Evolutionary conservation across 2,113 vertebrate genomes (phyloP).

Genomic region (Odontesthes bonariensis): DNA sequence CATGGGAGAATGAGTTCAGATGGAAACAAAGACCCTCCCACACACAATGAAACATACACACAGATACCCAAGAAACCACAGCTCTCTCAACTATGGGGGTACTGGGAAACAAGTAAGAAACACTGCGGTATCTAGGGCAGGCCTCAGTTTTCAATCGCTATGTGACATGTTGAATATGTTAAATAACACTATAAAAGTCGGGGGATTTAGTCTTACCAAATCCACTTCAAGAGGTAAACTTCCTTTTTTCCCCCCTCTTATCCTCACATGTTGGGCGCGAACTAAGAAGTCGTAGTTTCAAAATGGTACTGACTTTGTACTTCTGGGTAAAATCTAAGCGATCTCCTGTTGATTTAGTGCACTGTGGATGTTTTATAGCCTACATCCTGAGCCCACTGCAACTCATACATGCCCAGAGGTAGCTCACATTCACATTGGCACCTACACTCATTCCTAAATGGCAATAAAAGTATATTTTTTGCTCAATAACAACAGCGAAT

Average conservation of each 20-base stretch:
- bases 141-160: neutral
- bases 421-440: neutral
- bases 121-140: conserved; percentile 11
- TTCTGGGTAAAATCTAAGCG: neutral
- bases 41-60: conserved; percentile 26
- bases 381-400: neutral
- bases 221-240: neutral
- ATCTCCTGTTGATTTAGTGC: neutral
- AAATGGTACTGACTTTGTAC: too few species aligned
- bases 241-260: neutral
- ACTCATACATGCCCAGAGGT: neutral
- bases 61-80: conserved; percentile 44
- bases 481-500: neutral
- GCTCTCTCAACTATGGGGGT: conserved; percentile 33
- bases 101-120: conserved; percentile 31
- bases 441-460: neutral
- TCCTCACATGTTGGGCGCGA: neutral
- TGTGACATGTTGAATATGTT: neutral
- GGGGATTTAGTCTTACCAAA: neutral
- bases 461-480: conserved; percentile 1
- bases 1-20: conserved; percentile 20
- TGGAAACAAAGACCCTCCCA: conserved; percentile 42
- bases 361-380: neutral
- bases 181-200: neutral
- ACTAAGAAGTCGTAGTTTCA: too few species aligned